A percentile compares a stretch with the other conserved stretches of the same genome.
phyloP scores from a whole-genome alignment of 2,888 invertebrate species.

The Lasioglossum oenotherae region DNA sequence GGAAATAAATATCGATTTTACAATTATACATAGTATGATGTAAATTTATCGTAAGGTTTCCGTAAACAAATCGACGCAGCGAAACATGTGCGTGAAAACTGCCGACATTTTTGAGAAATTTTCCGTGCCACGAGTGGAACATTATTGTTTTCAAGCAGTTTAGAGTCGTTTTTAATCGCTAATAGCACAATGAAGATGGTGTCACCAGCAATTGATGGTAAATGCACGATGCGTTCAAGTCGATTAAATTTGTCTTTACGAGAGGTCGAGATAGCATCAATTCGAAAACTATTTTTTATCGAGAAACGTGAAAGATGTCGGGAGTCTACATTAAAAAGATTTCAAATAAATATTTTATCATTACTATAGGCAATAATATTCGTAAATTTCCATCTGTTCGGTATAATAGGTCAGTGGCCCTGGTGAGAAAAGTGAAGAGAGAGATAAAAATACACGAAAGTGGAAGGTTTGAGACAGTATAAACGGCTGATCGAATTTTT shows the following conservation, averaged over 20 bases:
- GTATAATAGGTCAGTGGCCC: background rate
- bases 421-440: background rate
- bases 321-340: too few species aligned
- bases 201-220: conserved; percentile 52
- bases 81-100: too few species aligned
- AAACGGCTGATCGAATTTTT: background rate
- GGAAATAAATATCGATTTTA: conserved; percentile 23
- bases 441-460: background rate
- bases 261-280: conserved; percentile 13
- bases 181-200: conserved; percentile 55
- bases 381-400: too few species aligned
- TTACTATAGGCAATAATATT: too few species aligned
- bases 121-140: background rate
- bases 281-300: background rate
- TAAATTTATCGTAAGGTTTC: background rate
- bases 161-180: conserved; percentile 48
- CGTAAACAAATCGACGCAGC: background rate
- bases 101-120: background rate
- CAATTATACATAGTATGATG: too few species aligned
- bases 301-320: background rate
- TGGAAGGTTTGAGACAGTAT: background rate
- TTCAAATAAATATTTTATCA: too few species aligned
- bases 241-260: conserved; percentile 44
- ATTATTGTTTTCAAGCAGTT: too few species aligned
- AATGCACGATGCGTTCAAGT: conserved; percentile 45